Percentiles rank a stretch among this genome's conserved stretches.
phyloP scores from a whole-genome alignment of 2,113 vertebrate genomes.

The Myiagra hebetior region DNA sequence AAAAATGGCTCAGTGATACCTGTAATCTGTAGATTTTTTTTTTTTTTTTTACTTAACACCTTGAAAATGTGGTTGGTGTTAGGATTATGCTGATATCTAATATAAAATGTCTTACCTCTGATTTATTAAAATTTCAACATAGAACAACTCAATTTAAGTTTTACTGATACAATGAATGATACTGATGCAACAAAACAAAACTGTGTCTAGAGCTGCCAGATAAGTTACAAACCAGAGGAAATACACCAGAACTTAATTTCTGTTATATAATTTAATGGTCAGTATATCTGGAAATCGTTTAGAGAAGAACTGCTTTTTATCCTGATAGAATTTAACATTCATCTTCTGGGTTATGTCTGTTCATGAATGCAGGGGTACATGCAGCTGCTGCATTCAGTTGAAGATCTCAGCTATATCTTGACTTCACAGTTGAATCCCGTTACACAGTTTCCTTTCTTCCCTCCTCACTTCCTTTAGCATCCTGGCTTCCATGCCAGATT shows the following conservation, averaged over 20 bases:
- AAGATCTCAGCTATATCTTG: background rate
- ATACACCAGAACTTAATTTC: background rate
- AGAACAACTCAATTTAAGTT: background rate
- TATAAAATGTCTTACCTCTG: background rate
- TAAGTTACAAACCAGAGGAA: background rate
- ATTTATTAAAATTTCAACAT: background rate
- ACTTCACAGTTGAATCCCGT: background rate
- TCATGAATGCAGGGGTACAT: background rate
- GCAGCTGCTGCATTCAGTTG: background rate
- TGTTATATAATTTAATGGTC: background rate
- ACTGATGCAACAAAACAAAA: background rate
- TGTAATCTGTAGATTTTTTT: background rate
- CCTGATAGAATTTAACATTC: background rate
- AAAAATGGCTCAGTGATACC: background rate
- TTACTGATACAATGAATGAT: background rate
- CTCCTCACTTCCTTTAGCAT: background rate
- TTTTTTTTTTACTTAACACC: background rate
- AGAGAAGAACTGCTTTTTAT: background rate
- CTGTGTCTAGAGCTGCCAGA: background rate
- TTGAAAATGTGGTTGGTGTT: background rate
- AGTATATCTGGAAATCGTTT: background rate
- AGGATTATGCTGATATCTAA: background rate
- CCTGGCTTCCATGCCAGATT: background rate
- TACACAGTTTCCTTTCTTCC: background rate
- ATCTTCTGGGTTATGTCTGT: background rate